Conservation (phyloP, 2,888 invertebrate species). For the Blastobasis lacticolella region DNA sequence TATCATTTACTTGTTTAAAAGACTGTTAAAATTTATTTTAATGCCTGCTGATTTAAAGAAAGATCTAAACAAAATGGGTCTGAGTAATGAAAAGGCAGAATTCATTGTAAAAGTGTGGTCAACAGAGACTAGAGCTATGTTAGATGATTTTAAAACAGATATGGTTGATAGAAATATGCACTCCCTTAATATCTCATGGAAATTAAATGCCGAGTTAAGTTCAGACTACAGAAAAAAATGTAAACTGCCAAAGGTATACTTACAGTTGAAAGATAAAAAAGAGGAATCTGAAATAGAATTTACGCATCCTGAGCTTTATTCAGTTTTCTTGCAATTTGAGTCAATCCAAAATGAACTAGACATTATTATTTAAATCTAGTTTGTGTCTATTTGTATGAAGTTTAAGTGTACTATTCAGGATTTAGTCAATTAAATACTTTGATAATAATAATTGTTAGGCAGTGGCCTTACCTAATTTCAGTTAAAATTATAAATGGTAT, state of each 20-base stretch:
- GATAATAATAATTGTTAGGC: background rate
- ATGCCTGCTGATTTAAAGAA: constrained; percentile 55
- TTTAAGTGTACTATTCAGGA: background rate
- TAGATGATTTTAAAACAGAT: constrained; percentile 41
- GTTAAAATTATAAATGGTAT: too few species aligned
- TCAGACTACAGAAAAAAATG: constrained; percentile 54
- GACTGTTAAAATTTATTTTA: constrained; percentile 53
- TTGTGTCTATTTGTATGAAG: background rate
- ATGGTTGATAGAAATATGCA: constrained; percentile 27
- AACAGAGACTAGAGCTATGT: constrained; percentile 43
- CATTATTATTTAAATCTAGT: constrained; percentile 23
- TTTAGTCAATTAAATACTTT: background rate
- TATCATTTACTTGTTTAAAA: constrained; percentile 49
- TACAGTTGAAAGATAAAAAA: constrained; percentile 30
- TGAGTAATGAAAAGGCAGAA: constrained; percentile 48
- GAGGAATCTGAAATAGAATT: constrained; percentile 48
- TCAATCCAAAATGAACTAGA: constrained; percentile 62
- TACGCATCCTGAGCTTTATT: constrained; percentile 54
- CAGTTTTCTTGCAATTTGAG: constrained; percentile 58
- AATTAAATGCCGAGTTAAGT: constrained; percentile 59
- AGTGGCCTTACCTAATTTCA: background rate
- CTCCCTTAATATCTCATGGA: constrained; percentile 44
- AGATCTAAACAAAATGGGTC: constrained; percentile 43
- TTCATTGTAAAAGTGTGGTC: constrained; percentile 58
- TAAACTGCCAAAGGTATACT: constrained; percentile 55